Base-by-base conservation (phyloP, 2,113 vertebrate species). In the Ondatra zibethicus region DNA sequence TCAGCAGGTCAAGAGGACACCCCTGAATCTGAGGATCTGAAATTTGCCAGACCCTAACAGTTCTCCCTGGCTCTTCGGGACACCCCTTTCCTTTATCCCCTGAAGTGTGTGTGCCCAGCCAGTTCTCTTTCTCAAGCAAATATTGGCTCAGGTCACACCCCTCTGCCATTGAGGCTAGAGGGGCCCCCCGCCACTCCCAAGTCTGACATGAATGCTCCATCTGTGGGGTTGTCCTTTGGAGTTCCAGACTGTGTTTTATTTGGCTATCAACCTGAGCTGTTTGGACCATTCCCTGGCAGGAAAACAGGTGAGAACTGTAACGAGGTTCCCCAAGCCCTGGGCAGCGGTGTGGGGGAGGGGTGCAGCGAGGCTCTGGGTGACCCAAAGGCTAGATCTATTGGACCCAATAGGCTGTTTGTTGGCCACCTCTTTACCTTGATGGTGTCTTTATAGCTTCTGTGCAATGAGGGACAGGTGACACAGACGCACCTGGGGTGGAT, bases 351-450 rank as follows among this genome's bases (percentile, higher is more conserved):
- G n/a, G 21, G 47, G 9, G 27, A 2, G 2, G 6, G 1, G 19
- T 47, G 39, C 85, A 10, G 29, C 27, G 7, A 65, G 25, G 31
- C 72, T 73, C 75, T 70, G 55, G n/a, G 19, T 21, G 92, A 19
- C 29, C 45, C 17, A 33, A 42, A 7, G 17, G 29, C 55, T 61
- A n/a, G 16, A 61, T 81, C 89, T 25, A 1, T 6, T 23, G 5
- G 33, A 52, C 52, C 76, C 8, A 7, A 17, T 1, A n/a, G 50
- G 29, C 65, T 4, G 17, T 63, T 58, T 29, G 52, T 4, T 66
- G 52, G 27, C 23, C 45, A 0, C 2, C 5, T 17, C 5, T 31
- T 36, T n/a, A 8, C 42, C 7, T 17, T 3, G 0, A 1, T 45
- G n/a, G 5, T 29, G 25, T 21, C n/a, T 14, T 25, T 36, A 65